Conservation (phyloP, 2,888 invertebrate species). For the Subacronicta megacephala region DNA sequence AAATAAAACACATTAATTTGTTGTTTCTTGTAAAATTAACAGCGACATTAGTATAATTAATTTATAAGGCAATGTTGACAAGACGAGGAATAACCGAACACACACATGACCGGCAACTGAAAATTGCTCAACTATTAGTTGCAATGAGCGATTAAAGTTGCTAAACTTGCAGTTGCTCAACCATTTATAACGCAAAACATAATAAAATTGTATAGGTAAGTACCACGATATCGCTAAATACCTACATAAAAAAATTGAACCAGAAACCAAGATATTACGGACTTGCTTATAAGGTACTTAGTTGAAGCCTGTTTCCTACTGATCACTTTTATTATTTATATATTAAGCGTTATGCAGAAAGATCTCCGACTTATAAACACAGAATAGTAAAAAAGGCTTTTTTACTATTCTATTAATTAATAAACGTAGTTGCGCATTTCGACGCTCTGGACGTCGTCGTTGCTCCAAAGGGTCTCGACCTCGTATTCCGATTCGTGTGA, state of each 20-base stretch:
- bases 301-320: not conserved
- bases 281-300: too few relatives aligned
- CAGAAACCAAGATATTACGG: not conserved
- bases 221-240: not conserved
- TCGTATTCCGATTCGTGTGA: constrained; percentile 62
- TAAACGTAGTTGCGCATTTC: constrained; percentile 81
- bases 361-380: too few relatives aligned
- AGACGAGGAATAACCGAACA: not conserved
- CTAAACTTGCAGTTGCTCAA: constrained; percentile 11
- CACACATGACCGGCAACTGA: not conserved
- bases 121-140: not conserved
- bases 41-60: constrained; percentile 1
- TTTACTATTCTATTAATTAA: constrained; percentile 38
- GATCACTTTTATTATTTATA: not conserved
- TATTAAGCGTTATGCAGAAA: not conserved
- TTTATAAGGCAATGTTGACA: not conserved
- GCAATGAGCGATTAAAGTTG: not conserved
- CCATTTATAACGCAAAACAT: too few relatives aligned
- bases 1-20: constrained; percentile 3
- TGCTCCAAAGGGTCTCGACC: constrained; percentile 80
- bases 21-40: constrained; percentile 13
- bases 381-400: not conserved
- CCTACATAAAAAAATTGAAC: not conserved
- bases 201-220: not conserved
- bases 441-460: constrained; percentile 80